Evolutionary conservation across 2,888 invertebrate species (phyloP), one percentile per base, ranked within the genome.

Genomic region (Tortrix viridana): DNA sequence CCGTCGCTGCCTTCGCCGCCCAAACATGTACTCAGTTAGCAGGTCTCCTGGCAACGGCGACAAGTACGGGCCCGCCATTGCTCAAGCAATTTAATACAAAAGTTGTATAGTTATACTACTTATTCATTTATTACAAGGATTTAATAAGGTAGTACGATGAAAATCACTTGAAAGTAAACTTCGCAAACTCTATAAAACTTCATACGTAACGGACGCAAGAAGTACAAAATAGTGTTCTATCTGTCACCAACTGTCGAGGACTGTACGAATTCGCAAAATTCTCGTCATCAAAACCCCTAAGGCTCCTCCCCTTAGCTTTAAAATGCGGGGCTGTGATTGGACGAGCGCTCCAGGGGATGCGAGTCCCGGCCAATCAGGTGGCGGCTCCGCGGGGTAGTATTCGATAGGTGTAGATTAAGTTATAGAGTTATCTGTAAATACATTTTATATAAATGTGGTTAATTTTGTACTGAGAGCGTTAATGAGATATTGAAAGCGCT

Each of bases 11-110:
- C 97, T 93, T 66, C 97, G 94, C 71, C 97, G 93, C 9, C 97
- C 97, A 81, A 97, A 97, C 97, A 98, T 97, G 77, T 98, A 98
- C 84, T 97, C 97, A 16, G 97, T 97, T 52, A 97, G 93, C n/a
- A 97, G 93, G 87, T 97, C 97, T 23, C 97, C 96, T 37, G 97
- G 97, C 48, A 97, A 84, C 0, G 97, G 97, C 52, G 97, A 96
- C 64, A 97, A 87, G 81, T 97, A 97, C 63, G 97, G 97, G 61
- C 97, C 97, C 57, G 97, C 97, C 97, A 97, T 97, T 72, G 26
- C 49, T 22, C 22, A 60, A 46, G 22, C 32, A 12, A 12, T 32
- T 32, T 32, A 16, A 14, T 49, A 22, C 16, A 5, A 48, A 41
- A 0, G 2, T 38, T 38, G 6, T 26, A 14, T 5, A 38, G 12